A percentile compares a stretch with the other conserved stretches of the same genome.
phyloP scores from a whole-genome alignment of 37 sponge, comb jelly and placozoan genomes.

The Oscarella lobularis region DNA sequence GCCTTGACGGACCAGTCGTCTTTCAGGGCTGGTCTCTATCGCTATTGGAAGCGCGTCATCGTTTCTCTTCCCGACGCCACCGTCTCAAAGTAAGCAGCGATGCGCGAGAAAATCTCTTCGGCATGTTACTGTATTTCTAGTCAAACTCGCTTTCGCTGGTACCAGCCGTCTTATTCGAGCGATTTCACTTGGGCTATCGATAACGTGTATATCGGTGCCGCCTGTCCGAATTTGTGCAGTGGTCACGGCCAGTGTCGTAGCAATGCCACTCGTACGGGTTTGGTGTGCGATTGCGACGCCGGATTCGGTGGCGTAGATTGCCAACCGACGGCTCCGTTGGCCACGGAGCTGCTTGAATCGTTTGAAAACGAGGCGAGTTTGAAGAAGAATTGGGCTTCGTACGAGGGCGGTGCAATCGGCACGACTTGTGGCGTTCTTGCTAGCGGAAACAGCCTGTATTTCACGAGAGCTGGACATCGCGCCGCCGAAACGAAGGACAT shows the following conservation, averaged over 20 bases:
- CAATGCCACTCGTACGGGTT: not conserved
- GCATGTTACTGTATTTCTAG: too few relatives aligned
- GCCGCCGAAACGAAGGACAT: not conserved
- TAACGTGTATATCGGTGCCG: not conserved
- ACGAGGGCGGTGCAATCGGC: not conserved
- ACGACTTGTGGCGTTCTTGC: not conserved
- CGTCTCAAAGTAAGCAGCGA: not conserved
- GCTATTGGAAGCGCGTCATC: not conserved
- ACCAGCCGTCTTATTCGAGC: not conserved
- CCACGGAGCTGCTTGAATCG: not conserved
- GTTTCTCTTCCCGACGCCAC: not conserved
- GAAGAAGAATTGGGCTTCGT: not conserved
- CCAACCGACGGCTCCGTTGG: not conserved
- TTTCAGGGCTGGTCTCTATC: not conserved
- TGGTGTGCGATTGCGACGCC: not conserved
- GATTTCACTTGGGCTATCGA: conserved; percentile 4
- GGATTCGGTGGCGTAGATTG: not conserved
- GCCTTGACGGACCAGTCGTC: not conserved
- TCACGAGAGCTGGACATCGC: not conserved
- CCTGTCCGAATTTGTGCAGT: not conserved
- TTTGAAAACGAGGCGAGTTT: not conserved
- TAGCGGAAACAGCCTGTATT: not conserved
- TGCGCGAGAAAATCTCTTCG: too few relatives aligned
- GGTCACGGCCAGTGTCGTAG: conserved; percentile 6
- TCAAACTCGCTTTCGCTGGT: conserved; percentile 1